Evolutionary conservation across 2,797 vertebrate genomes (phyloP), one percentile per base, ranked within the genome.

Genomic region (Clarias pachynema): DNA sequence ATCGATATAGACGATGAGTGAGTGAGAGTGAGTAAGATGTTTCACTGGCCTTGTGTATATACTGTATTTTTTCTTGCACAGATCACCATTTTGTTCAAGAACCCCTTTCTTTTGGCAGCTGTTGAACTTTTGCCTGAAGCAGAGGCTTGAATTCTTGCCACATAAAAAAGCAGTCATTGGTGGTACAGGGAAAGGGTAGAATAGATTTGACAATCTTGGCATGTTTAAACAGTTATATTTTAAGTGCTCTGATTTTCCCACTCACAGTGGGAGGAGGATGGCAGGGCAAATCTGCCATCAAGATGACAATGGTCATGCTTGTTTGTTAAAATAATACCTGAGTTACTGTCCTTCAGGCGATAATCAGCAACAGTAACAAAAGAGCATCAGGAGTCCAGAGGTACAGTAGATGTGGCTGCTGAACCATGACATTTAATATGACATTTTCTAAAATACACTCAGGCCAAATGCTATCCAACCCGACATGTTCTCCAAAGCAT

Each of bases 121-220:
- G 18, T 1, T 83, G 74, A 31, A 57, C 29, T 14, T 8, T 62
- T 73, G 79, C 24, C 12, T 74, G 53, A 60, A 29, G 66, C 57
- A 60, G 31, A 75, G n/a, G 3, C n/a, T 75, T 60, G 20, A 78
- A 14, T 12, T 29, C n/a, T 65, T 56, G 84, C 91, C 87, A 91
- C 77, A 90, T 89, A 56, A 79, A 12, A 85, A 86, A 91, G 88
- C 70, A 86, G n/a, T 81, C 40, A 22, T 26, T 81, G 72, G 60
- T 83, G 37, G 79, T 29, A 14, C 26, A 60, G 26, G 66, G 37
- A 88, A 83, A 86, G 65, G 75, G 75, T 56, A 81, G 87, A 73
- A 88, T 85, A 87, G 81, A 79, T 87, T 84, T 65, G 70, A 49
- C 66, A 83, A 75, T 86, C 82, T 85, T 53, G 40, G 69, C 60